Evolutionary conservation across 2,888 invertebrate genomes (phyloP).

Genomic region (Drosophila buzzatii): DNA sequence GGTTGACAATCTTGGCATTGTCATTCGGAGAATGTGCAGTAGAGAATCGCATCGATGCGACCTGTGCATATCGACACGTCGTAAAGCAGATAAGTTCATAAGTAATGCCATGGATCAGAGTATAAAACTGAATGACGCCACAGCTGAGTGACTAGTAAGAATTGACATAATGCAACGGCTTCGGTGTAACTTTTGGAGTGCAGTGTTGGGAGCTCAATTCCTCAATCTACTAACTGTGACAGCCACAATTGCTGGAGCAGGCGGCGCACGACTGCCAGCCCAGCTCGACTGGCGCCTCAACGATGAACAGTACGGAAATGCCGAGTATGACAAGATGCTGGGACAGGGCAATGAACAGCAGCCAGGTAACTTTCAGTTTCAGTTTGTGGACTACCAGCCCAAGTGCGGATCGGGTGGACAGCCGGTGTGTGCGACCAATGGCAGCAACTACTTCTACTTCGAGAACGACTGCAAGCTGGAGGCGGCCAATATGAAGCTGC

Average conservation of each 20-base stretch:
- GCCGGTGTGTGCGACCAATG: constrained; percentile 66
- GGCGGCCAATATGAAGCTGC: constrained; percentile 56
- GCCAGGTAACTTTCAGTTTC: constrained; percentile 41
- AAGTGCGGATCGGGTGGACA: constrained; percentile 51
- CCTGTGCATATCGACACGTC: constrained; percentile 45
- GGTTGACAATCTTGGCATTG: constrained; percentile 1
- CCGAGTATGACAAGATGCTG: constrained; percentile 50
- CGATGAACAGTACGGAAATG: constrained; percentile 34
- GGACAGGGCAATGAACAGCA: constrained; percentile 2
- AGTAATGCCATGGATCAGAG: not conserved
- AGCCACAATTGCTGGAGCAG: not conserved
- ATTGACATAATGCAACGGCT: constrained; percentile 9
- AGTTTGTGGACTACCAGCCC: constrained; percentile 67
- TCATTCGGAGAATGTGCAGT: constrained; percentile 10
- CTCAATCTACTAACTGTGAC: constrained; percentile 9
- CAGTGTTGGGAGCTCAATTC: constrained; percentile 10
- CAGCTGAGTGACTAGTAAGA: constrained; percentile 2
- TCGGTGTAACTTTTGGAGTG: not conserved
- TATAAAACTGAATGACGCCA: constrained; percentile 32
- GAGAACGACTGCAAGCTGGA: constrained; percentile 66
- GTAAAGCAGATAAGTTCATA: constrained; percentile 14
- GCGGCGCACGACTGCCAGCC: not conserved
- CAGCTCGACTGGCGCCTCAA: constrained; percentile 44
- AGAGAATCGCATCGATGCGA: constrained; percentile 2
- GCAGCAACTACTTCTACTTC: constrained; percentile 49